A percentile compares a stretch with the other conserved stretches of the same genome.
phyloP scores from a whole-genome alignment of 2,888 invertebrate genomes.

The Apomyelois bistriatella region DNA sequence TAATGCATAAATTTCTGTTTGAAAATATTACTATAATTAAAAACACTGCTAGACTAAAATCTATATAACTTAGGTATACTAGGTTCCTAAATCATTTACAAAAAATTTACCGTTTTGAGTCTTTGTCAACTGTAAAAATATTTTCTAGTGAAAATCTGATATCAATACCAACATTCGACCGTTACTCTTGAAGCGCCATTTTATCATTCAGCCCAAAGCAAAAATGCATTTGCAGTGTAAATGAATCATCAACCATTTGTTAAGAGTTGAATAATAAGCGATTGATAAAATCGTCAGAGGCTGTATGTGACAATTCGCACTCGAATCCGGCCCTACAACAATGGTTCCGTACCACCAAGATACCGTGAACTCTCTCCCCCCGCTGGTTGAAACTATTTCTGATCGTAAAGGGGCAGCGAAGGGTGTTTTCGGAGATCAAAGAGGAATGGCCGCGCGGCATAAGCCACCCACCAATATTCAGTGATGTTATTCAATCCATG shows the following conservation, averaged over 20 bases:
- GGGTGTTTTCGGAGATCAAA: conserved; percentile 43
- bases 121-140: too few relatives aligned
- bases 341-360: conserved; percentile 50
- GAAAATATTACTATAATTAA: too few relatives aligned
- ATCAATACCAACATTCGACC: too few relatives aligned
- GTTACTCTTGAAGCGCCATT: too few relatives aligned
- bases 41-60: too few relatives aligned
- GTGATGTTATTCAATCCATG: conserved; percentile 67
- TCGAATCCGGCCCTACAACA: conserved; percentile 66
- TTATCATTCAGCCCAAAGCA: conserved; percentile 2
- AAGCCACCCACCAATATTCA: conserved; percentile 67
- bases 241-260: conserved; percentile 60
- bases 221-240: conserved; percentile 30
- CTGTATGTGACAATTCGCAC: conserved; percentile 74
- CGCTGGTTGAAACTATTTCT: conserved; percentile 29
- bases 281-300: conserved; percentile 65
- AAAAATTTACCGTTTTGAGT: too few relatives aligned
- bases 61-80: too few relatives aligned
- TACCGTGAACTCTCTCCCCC: conserved; percentile 37
- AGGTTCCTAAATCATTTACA: too few relatives aligned
- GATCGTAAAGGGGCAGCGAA: conserved; percentile 32
- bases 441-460: conserved; percentile 44
- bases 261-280: conserved; percentile 64
- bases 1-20: too few relatives aligned
- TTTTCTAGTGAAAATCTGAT: too few relatives aligned